Evolutionary conservation across 2,113 vertebrate species (phyloP).

Genomic region (Tympanuchus pallidicinctus): DNA sequence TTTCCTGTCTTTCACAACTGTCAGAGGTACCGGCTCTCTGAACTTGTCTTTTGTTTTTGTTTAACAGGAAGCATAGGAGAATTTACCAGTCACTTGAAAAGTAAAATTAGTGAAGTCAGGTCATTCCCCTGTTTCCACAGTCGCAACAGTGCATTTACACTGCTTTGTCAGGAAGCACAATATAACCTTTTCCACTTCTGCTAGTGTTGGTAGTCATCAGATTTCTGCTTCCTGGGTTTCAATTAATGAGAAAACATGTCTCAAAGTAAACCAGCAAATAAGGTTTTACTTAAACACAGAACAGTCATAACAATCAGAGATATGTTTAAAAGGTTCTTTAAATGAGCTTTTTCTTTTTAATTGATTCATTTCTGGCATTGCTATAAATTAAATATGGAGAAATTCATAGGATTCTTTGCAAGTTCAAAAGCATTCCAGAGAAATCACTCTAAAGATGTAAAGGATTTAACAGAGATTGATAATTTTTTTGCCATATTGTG

Average conservation of each 20-base stretch:
- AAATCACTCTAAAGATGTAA: not conserved
- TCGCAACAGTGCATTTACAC: not conserved
- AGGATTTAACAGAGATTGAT: not conserved
- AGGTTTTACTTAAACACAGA: not conserved
- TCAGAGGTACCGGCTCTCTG: conserved; percentile 72
- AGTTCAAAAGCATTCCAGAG: not conserved
- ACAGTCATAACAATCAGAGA: not conserved
- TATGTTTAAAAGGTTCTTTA: not conserved
- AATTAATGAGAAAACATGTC: not conserved
- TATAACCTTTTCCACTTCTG: not conserved
- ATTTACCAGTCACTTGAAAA: conserved; percentile 56
- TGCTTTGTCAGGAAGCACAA: not conserved
- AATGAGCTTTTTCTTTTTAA: not conserved
- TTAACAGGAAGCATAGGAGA: conserved; percentile 63
- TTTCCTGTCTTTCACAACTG: conserved; percentile 72
- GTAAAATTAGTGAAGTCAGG: conserved; percentile 40
- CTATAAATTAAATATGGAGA: not conserved
- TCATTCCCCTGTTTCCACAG: not conserved
- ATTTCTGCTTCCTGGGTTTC: not conserved
- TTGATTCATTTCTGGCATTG: not conserved
- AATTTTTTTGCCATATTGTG: not conserved
- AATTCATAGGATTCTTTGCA: not conserved
- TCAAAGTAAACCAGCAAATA: not conserved
- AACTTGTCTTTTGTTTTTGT: conserved; percentile 73
- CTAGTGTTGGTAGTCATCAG: not conserved